Percentiles rank a stretch among this genome's conserved stretches.
These are phyloP conservation scores for Phaonia tiefii DNA, from an alignment of 2,888 invertebrate genomes.

Conservation along the genomic window DNA sequence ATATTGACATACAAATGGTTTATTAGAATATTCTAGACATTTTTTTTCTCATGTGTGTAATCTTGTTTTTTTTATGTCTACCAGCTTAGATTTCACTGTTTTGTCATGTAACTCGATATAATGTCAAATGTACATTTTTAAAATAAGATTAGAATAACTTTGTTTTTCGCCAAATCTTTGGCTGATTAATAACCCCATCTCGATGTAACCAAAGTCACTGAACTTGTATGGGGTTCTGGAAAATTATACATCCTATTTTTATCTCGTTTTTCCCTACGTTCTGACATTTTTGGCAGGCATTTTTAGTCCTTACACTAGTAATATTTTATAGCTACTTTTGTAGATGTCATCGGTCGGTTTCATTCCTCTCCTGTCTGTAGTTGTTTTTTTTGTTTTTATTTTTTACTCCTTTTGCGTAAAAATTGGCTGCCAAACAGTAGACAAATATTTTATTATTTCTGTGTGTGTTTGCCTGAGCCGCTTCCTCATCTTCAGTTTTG, in stretches of 20 bases:
- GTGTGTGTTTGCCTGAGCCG: neutral
- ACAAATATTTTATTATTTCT: constrained; percentile 3
- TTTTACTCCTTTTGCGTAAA: constrained; percentile 7
- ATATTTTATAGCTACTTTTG: neutral
- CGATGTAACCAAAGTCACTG: no score
- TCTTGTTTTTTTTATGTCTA: no score
- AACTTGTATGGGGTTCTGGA: no score
- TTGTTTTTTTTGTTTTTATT: neutral
- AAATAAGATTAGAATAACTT: no score
- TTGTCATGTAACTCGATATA: no score
- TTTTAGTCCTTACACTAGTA: neutral
- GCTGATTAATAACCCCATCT: no score
- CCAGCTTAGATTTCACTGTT: no score
- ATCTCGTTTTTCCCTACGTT: neutral
- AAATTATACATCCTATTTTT: no score
- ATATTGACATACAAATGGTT: constrained; percentile 11
- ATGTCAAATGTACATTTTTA: no score
- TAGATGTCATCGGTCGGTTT: neutral
- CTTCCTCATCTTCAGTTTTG: neutral
- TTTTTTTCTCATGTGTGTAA: no score
- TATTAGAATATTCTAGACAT: no score
- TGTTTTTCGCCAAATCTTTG: no score
- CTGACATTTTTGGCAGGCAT: neutral
- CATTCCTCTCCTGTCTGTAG: neutral
- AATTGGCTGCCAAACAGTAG: constrained; percentile 16